Base-by-base conservation (phyloP, 2,113 vertebrate genomes). In the Peromyscus leucopus region DNA sequence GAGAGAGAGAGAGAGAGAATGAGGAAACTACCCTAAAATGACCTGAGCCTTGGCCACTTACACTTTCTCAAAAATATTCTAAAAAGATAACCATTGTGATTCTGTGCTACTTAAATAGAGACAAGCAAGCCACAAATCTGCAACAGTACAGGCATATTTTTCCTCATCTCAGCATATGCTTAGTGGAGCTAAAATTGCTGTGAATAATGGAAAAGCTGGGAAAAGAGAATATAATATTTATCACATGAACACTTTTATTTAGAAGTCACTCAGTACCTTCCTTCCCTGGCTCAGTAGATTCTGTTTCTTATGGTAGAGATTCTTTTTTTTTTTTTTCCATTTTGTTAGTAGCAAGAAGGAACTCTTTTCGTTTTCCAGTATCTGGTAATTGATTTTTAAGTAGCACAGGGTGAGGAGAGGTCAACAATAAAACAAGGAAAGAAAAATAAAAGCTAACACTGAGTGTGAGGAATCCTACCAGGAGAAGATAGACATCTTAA, bases 401-500 rank as follows among this genome's bases (percentile, higher is more conserved):
- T 95, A 95, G 79, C 78, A 0, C 74, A 88, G 78, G 83, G 63
- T 91, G 80, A 96, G 84, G 87, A 90, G 28, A 93, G 93, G 75
- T 97, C 95, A 96, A 78, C n/a, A 67, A 63, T 85, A 51, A 97
- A 89, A 96, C 86, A 85, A 96, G 33, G 21, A 39, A 31, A 2
- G 15, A 39, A 71, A 88, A 51, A 46, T 36, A 76, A 48, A 22
- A 39, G 46, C 33, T 22, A 48, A 36, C 33, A 63, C 36, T 33
- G 61, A 97, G 84, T 39, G 91, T 90, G 80, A 75, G 28, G 91
- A 96, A 95, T 93, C 80, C 94, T 96, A 92, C 89, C 89, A 55
- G 93, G 91, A 96, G 76, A 97, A 95, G 42, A 80, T 83, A 97
- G 24, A 98, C 67, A 90, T 78, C 93, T 96, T 98, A 98, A 98